A percentile compares a stretch with the other conserved stretches of the same genome.
Conservation (phyloP, 2,888 invertebrate species). For the Chrysopilus asiliformis region DNA sequence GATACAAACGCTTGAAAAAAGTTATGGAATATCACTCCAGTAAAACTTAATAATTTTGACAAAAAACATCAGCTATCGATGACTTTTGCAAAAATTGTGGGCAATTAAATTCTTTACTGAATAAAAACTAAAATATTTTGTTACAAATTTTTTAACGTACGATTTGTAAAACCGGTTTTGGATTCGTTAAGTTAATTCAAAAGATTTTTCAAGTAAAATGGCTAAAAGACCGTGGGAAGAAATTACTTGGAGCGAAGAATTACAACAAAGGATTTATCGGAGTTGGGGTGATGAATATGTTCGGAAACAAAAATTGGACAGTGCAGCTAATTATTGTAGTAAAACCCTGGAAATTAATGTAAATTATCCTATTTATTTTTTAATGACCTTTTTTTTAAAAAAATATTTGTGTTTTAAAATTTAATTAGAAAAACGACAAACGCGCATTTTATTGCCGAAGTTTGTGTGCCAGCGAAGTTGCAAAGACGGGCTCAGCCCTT, state of each 20-base stretch:
- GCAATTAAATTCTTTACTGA: too few relatives aligned
- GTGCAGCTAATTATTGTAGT: constrained; percentile 26
- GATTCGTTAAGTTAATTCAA: too few relatives aligned
- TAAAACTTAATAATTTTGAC: too few relatives aligned
- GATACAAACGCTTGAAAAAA: too few relatives aligned
- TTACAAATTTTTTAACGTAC: too few relatives aligned
- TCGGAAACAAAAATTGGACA: constrained; percentile 24
- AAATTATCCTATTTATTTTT: background rate
- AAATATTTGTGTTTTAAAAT: background rate
- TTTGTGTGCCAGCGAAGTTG: constrained; percentile 25
- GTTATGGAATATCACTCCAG: too few relatives aligned
- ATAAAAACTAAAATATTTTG: too few relatives aligned
- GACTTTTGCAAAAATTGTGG: too few relatives aligned
- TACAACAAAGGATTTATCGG: constrained; percentile 27
- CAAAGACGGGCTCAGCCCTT: constrained; percentile 23
- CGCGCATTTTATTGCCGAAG: constrained; percentile 26
- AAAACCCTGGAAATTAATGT: constrained; percentile 23
- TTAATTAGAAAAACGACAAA: constrained; percentile 18
- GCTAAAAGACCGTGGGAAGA: constrained; percentile 19
- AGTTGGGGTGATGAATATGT: constrained; percentile 31
- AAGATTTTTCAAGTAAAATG: too few relatives aligned
- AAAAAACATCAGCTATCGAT: too few relatives aligned
- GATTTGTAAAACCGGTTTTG: too few relatives aligned
- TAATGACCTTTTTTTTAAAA: background rate
- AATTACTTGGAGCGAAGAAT: constrained; percentile 23